Percentiles rank a stretch among this genome's conserved stretches.
phyloP scores from a whole-genome alignment of 2,797 vertebrate species.

The Urocyon cinereoargenteus region DNA sequence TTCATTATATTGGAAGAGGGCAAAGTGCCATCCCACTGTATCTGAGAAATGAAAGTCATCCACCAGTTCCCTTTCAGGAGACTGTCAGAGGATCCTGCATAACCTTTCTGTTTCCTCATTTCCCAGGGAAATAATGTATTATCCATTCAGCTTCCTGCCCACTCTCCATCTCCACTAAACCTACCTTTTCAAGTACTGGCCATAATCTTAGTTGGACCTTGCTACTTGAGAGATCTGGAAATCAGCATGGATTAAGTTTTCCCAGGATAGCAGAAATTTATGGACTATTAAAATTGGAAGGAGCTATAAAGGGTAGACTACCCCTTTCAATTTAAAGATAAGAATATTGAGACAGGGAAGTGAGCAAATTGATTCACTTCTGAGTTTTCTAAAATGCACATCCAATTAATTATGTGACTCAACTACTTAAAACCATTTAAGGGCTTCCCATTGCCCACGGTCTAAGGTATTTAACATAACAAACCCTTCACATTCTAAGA shows the following conservation, averaged over 20 bases:
- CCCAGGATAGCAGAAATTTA: not conserved
- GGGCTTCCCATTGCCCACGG: not conserved
- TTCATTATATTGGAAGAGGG: not conserved
- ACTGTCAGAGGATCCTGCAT: not conserved
- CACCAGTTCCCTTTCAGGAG: not conserved
- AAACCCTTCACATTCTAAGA: not conserved
- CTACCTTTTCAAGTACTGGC: not conserved
- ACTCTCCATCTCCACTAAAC: not conserved
- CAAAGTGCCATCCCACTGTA: not conserved
- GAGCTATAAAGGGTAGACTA: not conserved
- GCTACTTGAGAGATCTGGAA: conserved; percentile 12
- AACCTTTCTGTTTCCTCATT: not conserved
- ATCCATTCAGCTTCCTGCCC: not conserved
- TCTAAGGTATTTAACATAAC: not conserved
- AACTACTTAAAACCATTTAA: not conserved
- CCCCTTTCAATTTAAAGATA: conserved; percentile 50
- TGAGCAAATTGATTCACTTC: conserved; percentile 45
- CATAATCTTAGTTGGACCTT: not conserved
- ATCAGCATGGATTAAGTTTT: conserved; percentile 28
- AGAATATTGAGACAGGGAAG: conserved; percentile 57
- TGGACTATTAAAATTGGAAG: not conserved
- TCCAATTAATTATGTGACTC: conserved; percentile 56
- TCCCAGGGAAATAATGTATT: not conserved
- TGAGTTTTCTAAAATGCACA: conserved; percentile 60
- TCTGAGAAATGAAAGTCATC: not conserved